Evolutionary conservation across 2,888 invertebrate species (phyloP), one percentile per base, ranked within the genome.

Genomic region (Diarsia brunnea): DNA sequence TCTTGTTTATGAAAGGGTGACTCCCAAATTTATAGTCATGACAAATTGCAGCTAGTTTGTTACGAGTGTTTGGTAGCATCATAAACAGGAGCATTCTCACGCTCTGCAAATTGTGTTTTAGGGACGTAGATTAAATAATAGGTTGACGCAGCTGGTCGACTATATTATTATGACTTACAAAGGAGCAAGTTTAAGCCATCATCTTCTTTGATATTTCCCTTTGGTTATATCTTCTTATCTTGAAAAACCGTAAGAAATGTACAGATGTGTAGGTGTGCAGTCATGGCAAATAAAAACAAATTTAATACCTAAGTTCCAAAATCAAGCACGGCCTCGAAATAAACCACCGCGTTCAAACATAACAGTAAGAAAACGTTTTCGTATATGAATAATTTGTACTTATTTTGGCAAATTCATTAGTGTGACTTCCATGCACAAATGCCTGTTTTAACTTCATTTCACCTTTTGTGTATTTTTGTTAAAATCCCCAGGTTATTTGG

Each of bases 1-100:
- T 93, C 92, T 93, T 95, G 95, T 95, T 95, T 95, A 92, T 93
- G 90, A 73, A 88, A 91, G 92, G 93, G 93, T 91, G 92, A 91
- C 87, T 90, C 84, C 91, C 90, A 94, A 95, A 95, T 95, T 95
- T 95, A 92, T 92, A 92, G 91, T 90, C 89, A 81, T 85, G 84
- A 88, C 88, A 87, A 87, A 88, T 84, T 89, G 85, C 79, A 75
- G 82, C 79, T 55, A 79, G 79, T 77, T 85, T 82, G 84, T 82
- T 80, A 64, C 70, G 69, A 84, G 60, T 73, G 73, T 85, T 85
- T 71, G 75, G 75, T 49, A 81, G 73, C 80, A 70, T 66, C 71
- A 69, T 70, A 78, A 72, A 61, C 74, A 75, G 31, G 49, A 65
- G 43, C 7, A 73, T 79, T 82, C 82, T 73, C 85, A 84, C 86